phyloP scores from a whole-genome alignment of 2,888 invertebrate species.

The Drosophila mercatorum region DNA sequence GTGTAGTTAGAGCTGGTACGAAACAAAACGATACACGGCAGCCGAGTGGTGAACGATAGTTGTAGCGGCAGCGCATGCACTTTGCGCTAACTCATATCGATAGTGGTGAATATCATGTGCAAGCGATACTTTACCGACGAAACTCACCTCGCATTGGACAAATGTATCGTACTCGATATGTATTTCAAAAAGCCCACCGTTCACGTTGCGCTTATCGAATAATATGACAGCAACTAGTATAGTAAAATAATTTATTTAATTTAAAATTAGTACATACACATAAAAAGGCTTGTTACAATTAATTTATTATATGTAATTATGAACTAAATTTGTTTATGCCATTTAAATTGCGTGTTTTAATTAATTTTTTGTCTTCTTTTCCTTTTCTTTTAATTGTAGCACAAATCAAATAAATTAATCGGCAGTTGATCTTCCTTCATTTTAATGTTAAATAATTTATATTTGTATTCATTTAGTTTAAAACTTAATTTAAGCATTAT shows the following conservation, averaged over 20 bases:
- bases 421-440: slow-evolving; percentile 18
- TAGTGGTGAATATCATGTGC: background rate
- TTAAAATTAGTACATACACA: slow-evolving; percentile 57
- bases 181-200: background rate
- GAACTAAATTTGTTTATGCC: slow-evolving; percentile 45
- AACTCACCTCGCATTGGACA: background rate
- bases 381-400: slow-evolving; percentile 26
- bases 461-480: slow-evolving; percentile 54
- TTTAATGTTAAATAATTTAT: slow-evolving; percentile 50
- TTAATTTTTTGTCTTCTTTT: slow-evolving; percentile 31
- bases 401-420: slow-evolving; percentile 52
- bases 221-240: background rate
- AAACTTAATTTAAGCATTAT: slow-evolving; percentile 72
- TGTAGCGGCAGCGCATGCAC: slow-evolving; percentile 24
- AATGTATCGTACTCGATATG: slow-evolving; percentile 8
- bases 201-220: background rate
- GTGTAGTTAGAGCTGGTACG: slow-evolving; percentile 58
- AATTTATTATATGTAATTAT: slow-evolving; percentile 49
- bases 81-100: slow-evolving; percentile 29
- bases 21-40: slow-evolving; percentile 48
- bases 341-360: slow-evolving; percentile 28
- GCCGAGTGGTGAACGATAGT: slow-evolving; percentile 31
- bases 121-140: background rate
- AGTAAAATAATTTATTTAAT: slow-evolving; percentile 57
- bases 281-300: slow-evolving; percentile 50